Percentiles rank a stretch among this genome's conserved stretches.
phyloP scores from a whole-genome alignment of 2,797 vertebrate species.

The Apogon hyalosoma region DNA sequence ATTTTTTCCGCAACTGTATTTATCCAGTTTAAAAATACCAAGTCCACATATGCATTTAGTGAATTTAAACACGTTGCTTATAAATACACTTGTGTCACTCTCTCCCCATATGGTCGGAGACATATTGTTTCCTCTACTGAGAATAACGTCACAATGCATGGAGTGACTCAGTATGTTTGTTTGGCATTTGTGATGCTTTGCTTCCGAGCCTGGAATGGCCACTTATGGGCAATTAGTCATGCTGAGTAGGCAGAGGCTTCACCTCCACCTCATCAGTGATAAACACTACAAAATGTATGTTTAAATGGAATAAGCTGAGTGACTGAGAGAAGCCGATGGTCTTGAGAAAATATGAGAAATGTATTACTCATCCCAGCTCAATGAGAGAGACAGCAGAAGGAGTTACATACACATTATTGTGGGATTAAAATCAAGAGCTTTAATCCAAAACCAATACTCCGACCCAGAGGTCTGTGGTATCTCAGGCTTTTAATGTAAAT shows the following conservation, averaged over 20 bases:
- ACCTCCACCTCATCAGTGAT: conserved; percentile 65
- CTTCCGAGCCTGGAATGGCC: conserved; percentile 69
- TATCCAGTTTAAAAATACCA: conserved; percentile 30
- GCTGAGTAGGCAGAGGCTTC: conserved; percentile 75
- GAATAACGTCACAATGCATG: conserved; percentile 41
- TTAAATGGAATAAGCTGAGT: conserved; percentile 41
- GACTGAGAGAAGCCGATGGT: background rate
- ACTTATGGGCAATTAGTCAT: conserved; percentile 81
- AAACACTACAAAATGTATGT: conserved; percentile 56
- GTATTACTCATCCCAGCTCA: conserved; percentile 14
- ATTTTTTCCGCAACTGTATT: too few relatives aligned
- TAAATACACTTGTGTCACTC: conserved; percentile 2
- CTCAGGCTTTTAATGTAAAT: conserved; percentile 33
- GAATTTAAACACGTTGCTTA: conserved; percentile 15
- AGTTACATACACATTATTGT: conserved; percentile 28
- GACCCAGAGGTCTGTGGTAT: conserved; percentile 21
- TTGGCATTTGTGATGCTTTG: conserved; percentile 73
- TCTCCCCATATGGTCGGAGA: background rate
- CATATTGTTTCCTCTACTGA: conserved; percentile 2
- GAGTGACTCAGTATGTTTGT: conserved; percentile 77
- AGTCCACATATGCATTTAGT: conserved; percentile 25
- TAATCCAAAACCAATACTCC: conserved; percentile 58
- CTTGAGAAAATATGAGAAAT: background rate
- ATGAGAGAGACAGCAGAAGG: conserved; percentile 25
- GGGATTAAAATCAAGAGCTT: conserved; percentile 38